A percentile compares a stretch with the other conserved stretches of the same genome.
Evolutionary conservation across 2,888 invertebrate genomes (phyloP).

Genomic region (Campoplex nolae): DNA sequence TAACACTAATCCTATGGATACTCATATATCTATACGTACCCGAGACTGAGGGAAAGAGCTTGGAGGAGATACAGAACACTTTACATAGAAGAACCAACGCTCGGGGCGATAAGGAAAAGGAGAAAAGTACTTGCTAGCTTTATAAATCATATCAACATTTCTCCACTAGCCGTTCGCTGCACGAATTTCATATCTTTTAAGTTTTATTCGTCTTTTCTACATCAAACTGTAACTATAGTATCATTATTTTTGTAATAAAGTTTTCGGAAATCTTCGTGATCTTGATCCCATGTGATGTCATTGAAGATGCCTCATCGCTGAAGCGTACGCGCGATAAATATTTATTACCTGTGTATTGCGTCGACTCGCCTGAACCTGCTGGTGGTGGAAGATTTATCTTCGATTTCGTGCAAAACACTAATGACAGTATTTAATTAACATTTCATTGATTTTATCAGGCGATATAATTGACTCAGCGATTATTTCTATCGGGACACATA

Average conservation of each 20-base stretch:
- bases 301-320: not conserved
- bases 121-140: slow-evolving; percentile 16
- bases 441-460: not conserved
- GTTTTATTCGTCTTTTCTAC: not conserved
- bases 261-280: not conserved
- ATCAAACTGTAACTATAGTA: not conserved
- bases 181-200: not conserved
- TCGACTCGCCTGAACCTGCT: not conserved
- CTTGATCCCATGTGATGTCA: not conserved
- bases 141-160: not conserved
- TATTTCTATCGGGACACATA: not conserved
- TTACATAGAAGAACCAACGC: slow-evolving; percentile 70
- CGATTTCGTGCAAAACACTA: not conserved
- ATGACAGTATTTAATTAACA: not conserved
- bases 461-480: not conserved
- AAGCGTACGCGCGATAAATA: not conserved
- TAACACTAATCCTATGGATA: slow-evolving; percentile 80
- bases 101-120: slow-evolving; percentile 33
- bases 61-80: slow-evolving; percentile 81
- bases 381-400: not conserved
- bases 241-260: slow-evolving; percentile 31
- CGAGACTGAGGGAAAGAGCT: slow-evolving; percentile 82
- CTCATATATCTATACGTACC: slow-evolving; percentile 81
- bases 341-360: not conserved
- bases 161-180: not conserved